phyloP scores from a whole-genome alignment of 2,888 invertebrate genomes.

The Heliconius cydno region DNA sequence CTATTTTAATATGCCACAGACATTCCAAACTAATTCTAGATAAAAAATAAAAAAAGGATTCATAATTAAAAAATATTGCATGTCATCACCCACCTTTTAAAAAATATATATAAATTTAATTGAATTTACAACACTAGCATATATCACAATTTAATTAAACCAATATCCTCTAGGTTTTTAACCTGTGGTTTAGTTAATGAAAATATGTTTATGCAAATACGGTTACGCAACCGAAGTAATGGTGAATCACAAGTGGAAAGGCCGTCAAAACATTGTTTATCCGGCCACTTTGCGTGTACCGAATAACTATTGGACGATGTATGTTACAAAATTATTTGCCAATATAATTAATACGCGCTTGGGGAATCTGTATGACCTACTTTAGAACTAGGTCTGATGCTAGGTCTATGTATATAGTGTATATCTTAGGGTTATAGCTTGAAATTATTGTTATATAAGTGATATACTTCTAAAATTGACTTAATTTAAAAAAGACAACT shows the following conservation, averaged over 20 bases:
- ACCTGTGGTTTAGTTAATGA: constrained; percentile 28
- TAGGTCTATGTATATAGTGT: neutral
- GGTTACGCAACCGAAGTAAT: constrained; percentile 50
- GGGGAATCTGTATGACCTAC: constrained; percentile 30
- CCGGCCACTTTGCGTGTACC: constrained; percentile 45
- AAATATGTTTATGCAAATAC: constrained; percentile 41
- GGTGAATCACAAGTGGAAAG: constrained; percentile 51
- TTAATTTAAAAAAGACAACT: too few species aligned
- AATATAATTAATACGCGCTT: constrained; percentile 28
- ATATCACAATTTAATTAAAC: neutral
- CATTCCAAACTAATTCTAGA: neutral
- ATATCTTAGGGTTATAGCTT: neutral
- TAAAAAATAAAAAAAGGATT: neutral
- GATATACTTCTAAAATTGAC: neutral
- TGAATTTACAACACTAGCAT: neutral
- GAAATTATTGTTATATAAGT: neutral
- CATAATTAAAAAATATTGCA: neutral
- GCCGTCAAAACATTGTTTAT: constrained; percentile 51
- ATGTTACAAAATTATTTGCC: constrained; percentile 44
- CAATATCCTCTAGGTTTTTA: constrained; percentile 18
- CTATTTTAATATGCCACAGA: neutral
- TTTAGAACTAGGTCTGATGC: neutral
- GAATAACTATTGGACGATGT: constrained; percentile 32
- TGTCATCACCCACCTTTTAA: neutral
- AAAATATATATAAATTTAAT: neutral